phyloP scores from a whole-genome alignment of 2,888 invertebrate species.

The Orchesella flavescens region DNA sequence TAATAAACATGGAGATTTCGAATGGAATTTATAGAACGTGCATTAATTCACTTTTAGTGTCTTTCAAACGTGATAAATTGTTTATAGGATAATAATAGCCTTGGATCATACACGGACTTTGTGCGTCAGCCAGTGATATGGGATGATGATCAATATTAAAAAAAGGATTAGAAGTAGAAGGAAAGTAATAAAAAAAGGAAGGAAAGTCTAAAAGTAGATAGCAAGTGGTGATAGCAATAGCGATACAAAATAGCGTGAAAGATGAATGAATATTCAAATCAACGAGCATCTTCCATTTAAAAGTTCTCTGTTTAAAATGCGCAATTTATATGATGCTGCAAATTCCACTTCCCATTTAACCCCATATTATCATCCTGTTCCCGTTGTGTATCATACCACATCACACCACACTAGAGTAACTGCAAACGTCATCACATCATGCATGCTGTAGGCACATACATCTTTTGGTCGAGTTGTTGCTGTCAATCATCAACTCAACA shows the following conservation, averaged over 20 bases:
- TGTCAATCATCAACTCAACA: conserved; percentile 23
- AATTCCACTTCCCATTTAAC: not conserved
- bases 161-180: not conserved
- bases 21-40: too few relatives aligned
- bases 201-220: not conserved
- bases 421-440: too few relatives aligned
- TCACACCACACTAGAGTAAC: too few relatives aligned
- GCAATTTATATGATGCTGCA: not conserved
- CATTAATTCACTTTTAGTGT: too few relatives aligned
- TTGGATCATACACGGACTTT: too few relatives aligned
- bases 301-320: not conserved
- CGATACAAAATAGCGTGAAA: not conserved
- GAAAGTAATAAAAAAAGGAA: not conserved
- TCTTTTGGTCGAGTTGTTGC: conserved; percentile 17
- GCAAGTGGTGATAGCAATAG: not conserved
- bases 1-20: too few relatives aligned
- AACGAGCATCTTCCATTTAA: not conserved
- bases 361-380: too few relatives aligned
- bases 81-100: too few relatives aligned
- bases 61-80: too few relatives aligned
- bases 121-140: too few relatives aligned
- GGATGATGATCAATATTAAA: not conserved
- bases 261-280: not conserved
- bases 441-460: not conserved
- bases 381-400: too few relatives aligned